Evolutionary conservation across 2,888 invertebrate species (phyloP).

Genomic region (Pachycephus smyrnensis): DNA sequence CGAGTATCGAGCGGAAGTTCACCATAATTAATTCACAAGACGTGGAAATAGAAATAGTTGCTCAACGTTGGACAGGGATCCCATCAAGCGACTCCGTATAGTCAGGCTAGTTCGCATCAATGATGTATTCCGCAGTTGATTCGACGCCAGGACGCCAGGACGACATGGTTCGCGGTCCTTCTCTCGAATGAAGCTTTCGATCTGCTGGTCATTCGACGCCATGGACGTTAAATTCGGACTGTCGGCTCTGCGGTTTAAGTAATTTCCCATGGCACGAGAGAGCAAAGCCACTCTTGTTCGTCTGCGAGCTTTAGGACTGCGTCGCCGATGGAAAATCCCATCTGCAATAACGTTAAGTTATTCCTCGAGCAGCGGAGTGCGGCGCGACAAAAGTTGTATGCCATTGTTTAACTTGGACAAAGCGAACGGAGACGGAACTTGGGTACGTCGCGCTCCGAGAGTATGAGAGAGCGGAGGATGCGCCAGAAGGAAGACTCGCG

Average conservation of each 20-base stretch:
- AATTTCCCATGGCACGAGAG: background rate
- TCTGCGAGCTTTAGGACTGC: background rate
- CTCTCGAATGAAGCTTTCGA: background rate
- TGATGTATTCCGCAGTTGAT: background rate
- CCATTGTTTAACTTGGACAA: slow-evolving; percentile 49
- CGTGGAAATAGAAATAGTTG: slow-evolving; percentile 56
- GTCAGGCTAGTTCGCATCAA: background rate
- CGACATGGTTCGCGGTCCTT: background rate
- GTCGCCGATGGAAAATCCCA: slow-evolving; percentile 42
- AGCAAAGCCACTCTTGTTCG: background rate
- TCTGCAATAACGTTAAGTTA: slow-evolving; percentile 37
- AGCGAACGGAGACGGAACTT: slow-evolving; percentile 23
- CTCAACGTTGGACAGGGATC: background rate
- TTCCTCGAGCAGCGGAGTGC: slow-evolving; percentile 2
- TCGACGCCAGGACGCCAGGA: background rate
- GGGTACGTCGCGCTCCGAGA: background rate
- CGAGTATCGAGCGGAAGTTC: slow-evolving; percentile 43
- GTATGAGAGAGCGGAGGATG: slow-evolving; percentile 13
- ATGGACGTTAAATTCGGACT: background rate
- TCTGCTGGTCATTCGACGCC: no score
- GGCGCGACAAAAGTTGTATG: slow-evolving; percentile 41
- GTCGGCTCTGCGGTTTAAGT: background rate
- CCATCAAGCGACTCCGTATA: background rate
- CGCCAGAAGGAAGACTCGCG: slow-evolving; percentile 10
- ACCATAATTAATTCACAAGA: slow-evolving; percentile 59